Evolutionary conservation across 2,113 vertebrate genomes (phyloP).

Genomic region (Mormyrus lacerda): DNA sequence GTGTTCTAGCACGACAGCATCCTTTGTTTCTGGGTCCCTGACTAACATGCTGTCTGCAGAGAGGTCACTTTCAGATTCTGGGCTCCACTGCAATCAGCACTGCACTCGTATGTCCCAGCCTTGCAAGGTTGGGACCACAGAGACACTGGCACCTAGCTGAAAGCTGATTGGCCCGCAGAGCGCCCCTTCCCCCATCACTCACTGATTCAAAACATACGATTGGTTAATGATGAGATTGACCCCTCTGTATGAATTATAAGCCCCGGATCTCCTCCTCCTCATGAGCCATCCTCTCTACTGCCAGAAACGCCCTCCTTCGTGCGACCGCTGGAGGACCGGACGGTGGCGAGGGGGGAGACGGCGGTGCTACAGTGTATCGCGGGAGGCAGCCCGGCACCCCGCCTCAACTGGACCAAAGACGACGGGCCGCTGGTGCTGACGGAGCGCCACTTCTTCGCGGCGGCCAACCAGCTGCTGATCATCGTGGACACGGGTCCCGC

Average conservation of each 20-base stretch:
- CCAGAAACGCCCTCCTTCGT: conserved; percentile 81
- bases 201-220: not conserved
- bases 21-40: not conserved
- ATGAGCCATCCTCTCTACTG: not conserved
- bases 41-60: not conserved
- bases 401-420: conserved; percentile 87
- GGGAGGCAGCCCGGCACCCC: conserved; percentile 75
- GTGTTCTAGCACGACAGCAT: not conserved
- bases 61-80: not conserved
- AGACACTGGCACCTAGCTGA: not conserved
- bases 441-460: conserved; percentile 84
- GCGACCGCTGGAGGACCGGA: conserved; percentile 76
- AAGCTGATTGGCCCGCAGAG: not conserved
- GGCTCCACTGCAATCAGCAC: not conserved
- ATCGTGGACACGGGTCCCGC: conserved; percentile 69
- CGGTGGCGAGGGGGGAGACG: conserved; percentile 75
- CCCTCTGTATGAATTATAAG: not conserved
- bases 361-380: conserved; percentile 94
- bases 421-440: conserved; percentile 73
- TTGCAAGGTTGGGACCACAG: not conserved
- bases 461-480: conserved; percentile 87
- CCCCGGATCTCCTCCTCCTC: not conserved
- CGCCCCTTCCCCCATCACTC: not conserved
- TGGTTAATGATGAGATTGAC: not conserved
- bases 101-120: not conserved